Base-by-base conservation (phyloP, 2,113 vertebrate species). In the Ochotona curzoniae region DNA sequence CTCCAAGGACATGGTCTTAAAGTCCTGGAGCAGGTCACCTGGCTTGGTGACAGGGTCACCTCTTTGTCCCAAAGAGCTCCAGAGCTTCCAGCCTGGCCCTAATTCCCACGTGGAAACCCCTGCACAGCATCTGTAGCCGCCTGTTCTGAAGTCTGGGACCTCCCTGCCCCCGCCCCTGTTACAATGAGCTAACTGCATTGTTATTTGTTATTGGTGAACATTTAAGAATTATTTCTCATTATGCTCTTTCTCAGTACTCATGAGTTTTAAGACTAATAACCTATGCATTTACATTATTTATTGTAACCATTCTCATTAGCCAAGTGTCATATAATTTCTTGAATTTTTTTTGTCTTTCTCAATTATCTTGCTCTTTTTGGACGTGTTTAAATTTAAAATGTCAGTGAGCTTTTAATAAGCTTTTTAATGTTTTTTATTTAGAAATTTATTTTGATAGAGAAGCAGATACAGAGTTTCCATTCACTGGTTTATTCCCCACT, bases 321-420 rank as follows among this genome's bases (percentile, higher is more conserved):
- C 30, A 66, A 26, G 7, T 70, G 93, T 89, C 35, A 87, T 25
- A 75, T 12, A 87, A 71, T 95, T 95, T 66, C 76, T 89, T 88
- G 20, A 51, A 21, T 2, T 1, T 94, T 96, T 96, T 75, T 92
- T 93, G 83, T 93, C 89, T 89, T 91, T 83, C 60, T 93, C 88
- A 96, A 96, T 94, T 94, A 92, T 78, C 51, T 63, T 92, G 70
- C 18, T 92, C 63, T 54, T 92, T 92, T 60, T 5, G 80, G 63
- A 51, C 44, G 69, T 93, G 32, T 20, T 44, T 84, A 64, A 95
- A 92, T 26, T 84, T 93, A 63, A 96, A 93, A 96, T 60, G 67
- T 92, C 73, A 92, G 63, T 57, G 25, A 73, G 67, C 89, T 95
- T 94, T 93, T 73, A 94, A 30, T 73, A 88, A 67, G 28, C 11